Evolutionary conservation across 2,797 vertebrate species (phyloP).

Genomic region (Sylvilagus floridanus): DNA sequence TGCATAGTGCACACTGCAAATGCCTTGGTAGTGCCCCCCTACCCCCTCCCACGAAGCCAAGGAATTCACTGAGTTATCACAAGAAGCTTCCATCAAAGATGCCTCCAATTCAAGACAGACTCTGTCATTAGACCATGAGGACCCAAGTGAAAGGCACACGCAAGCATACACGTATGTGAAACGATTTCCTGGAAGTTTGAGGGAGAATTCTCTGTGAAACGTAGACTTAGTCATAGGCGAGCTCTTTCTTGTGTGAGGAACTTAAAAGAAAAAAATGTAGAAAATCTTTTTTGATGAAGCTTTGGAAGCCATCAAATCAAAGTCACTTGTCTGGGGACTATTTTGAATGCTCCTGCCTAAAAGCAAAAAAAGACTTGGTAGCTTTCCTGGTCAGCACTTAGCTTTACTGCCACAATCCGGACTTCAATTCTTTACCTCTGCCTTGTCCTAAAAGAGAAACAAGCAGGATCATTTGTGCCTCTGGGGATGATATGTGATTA

Average conservation of each 20-base stretch:
- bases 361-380: background rate
- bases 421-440: constrained; percentile 57
- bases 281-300: constrained; percentile 31
- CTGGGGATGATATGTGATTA: constrained; percentile 42
- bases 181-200: background rate
- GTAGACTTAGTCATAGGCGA: background rate
- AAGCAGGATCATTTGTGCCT: constrained; percentile 31
- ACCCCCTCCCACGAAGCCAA: no score
- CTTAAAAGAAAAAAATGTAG: constrained; percentile 3
- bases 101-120: background rate
- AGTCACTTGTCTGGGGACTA: background rate
- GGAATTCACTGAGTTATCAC: background rate
- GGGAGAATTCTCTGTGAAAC: background rate
- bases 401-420: background rate
- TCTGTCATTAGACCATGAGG: background rate
- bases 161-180: background rate
- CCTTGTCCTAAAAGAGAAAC: constrained; percentile 53
- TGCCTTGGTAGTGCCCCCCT: background rate
- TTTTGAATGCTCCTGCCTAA: constrained; percentile 31
- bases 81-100: background rate
- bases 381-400: background rate
- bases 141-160: background rate
- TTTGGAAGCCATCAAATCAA: constrained; percentile 26
- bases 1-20: background rate
- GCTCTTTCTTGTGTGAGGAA: background rate